Conservation (phyloP, 1,140 invertebrate genomes). For the Hylyphantes graminicola region DNA sequence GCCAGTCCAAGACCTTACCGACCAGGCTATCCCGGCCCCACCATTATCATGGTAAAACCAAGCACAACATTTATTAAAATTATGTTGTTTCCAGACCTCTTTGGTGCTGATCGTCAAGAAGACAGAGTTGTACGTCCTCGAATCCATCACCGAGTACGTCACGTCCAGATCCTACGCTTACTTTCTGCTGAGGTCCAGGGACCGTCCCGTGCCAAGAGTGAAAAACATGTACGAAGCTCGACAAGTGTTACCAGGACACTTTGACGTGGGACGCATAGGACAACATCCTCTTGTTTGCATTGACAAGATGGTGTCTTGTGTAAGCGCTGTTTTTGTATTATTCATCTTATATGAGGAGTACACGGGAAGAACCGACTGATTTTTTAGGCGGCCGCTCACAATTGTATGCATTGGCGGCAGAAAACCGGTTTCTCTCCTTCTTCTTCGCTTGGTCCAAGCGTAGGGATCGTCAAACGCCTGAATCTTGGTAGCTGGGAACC, state of each 20-base stretch:
- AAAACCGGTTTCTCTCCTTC: no score
- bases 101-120: slow-evolving; percentile 35
- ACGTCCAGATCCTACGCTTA: slow-evolving; percentile 8
- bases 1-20: no score
- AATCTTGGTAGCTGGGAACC: no score
- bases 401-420: no score
- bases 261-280: slow-evolving; percentile 13
- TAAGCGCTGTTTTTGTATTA: background rate
- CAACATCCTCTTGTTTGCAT: slow-evolving; percentile 41
- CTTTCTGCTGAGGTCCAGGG: background rate
- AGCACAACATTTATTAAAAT: no score
- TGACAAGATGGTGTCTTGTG: background rate
- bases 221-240: background rate
- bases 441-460: no score
- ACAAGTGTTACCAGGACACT: slow-evolving; percentile 10
- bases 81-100: slow-evolving; percentile 18
- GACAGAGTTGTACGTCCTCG: background rate
- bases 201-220: background rate
- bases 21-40: no score
- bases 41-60: no score
- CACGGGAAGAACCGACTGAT: no score
- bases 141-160: background rate
- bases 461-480: no score
- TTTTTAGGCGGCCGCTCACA: no score
- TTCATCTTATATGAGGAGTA: background rate